A percentile compares a stretch with the other conserved stretches of the same genome.
phyloP scores from a whole-genome alignment of 2,888 invertebrate species.

The Chrysolina oricalcia region DNA sequence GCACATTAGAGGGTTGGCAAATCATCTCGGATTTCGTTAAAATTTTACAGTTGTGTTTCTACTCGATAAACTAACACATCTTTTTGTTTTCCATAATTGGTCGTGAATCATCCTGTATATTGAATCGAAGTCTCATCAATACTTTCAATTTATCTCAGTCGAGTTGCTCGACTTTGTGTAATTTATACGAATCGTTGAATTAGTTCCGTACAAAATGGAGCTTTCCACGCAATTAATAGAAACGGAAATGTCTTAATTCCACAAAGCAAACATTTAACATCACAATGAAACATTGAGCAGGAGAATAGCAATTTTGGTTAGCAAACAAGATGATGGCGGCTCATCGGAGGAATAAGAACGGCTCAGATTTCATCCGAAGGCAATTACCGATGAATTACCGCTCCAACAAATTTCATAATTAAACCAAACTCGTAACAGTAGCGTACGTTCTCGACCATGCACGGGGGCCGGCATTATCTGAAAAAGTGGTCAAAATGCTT shows the following conservation, averaged over 20 bases:
- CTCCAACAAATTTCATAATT: conserved; percentile 69
- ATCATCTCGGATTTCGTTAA: too few relatives aligned
- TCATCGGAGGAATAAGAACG: conserved; percentile 51
- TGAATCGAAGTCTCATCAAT: neutral
- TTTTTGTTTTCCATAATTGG: too few relatives aligned
- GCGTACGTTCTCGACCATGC: neutral
- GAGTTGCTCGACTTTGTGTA: neutral
- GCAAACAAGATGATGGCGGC: conserved; percentile 68
- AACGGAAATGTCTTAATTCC: conserved; percentile 45
- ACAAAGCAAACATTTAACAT: conserved; percentile 62
- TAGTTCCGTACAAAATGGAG: neutral
- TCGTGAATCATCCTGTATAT: too few relatives aligned
- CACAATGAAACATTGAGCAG: conserved; percentile 61
- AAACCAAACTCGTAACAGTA: conserved; percentile 46
- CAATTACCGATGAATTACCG: conserved; percentile 70
- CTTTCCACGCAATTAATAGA: conserved; percentile 38
- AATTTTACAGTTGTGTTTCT: too few relatives aligned
- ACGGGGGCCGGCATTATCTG: too few relatives aligned
- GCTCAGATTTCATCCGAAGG: conserved; percentile 58
- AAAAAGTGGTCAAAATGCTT: too few relatives aligned
- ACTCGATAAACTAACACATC: too few relatives aligned
- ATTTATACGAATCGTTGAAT: conserved; percentile 2
- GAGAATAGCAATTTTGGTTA: conserved; percentile 68
- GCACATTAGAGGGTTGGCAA: too few relatives aligned
- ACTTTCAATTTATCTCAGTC: neutral